These are phyloP conservation scores for Neotoma lepida DNA, from an alignment of 2,113 vertebrate genomes.

Conservation along the genomic window DNA sequence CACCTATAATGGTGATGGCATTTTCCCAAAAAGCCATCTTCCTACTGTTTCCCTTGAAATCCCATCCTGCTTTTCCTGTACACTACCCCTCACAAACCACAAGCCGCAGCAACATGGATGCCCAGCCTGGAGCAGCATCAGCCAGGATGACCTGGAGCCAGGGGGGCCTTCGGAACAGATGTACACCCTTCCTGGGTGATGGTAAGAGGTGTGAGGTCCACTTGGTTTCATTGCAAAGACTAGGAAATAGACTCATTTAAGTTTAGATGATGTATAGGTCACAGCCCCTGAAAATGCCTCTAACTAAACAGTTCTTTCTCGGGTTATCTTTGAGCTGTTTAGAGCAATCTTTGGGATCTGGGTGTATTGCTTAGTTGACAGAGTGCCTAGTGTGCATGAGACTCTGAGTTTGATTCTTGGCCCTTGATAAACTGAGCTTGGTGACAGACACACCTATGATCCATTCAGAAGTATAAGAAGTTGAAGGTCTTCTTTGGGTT, in stretches of 20 bases:
- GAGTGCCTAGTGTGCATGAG: background rate
- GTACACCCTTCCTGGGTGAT: constrained; percentile 83
- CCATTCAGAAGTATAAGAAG: background rate
- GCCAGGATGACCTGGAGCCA: constrained; percentile 82
- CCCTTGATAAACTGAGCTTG: background rate
- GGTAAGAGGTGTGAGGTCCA: constrained; percentile 85
- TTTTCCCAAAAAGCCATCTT: constrained; percentile 81
- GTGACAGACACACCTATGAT: background rate
- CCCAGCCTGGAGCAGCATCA: constrained; percentile 82
- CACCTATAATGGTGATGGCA: constrained; percentile 79
- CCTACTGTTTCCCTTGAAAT: constrained; percentile 79
- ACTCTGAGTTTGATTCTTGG: background rate
- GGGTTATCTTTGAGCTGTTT: background rate
- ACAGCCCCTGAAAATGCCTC: background rate
- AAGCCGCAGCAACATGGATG: constrained; percentile 82
- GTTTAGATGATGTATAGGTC: constrained; percentile 58
- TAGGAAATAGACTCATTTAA: constrained; percentile 66
- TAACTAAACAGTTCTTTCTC: background rate
- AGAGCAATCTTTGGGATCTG: background rate
- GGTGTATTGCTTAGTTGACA: background rate
- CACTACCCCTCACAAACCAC: constrained; percentile 83
- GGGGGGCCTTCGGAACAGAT: constrained; percentile 82
- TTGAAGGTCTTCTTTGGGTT: background rate
- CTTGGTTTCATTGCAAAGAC: constrained; percentile 74
- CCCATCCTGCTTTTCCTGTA: constrained; percentile 82